Evolutionary conservation across 2,113 vertebrate species (phyloP), one percentile per base, ranked within the genome.

Genomic region (Myanophis thanlyinensis): DNA sequence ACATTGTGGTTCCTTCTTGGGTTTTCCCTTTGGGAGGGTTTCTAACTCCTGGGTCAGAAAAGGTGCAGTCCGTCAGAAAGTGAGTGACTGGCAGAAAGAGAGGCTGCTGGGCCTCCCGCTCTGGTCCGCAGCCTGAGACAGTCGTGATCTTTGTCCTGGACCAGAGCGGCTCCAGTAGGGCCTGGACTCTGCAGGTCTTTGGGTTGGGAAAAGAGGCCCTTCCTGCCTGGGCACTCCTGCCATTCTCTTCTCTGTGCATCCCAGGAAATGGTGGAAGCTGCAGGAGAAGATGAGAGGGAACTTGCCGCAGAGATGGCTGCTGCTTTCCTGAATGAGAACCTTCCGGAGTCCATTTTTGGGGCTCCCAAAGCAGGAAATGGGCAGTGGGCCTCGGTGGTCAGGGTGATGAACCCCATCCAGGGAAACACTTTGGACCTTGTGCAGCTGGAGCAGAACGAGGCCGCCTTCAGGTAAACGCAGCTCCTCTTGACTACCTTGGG

Each of bases 261-360:
- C 0, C 85, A 99, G 99, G 99, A 99, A 98, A 99, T 99, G 99
- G 99, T 99, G 89, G 99, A 99, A 97, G 99, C 99, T 20, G 99
- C 99, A 0, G 99, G 99, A 1, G 99, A 99, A 93, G 99, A 99
- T 87, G 99, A 99, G 92, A 96, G 99, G 88, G 99, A 99, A 89
- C 96, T 99, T 87, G 99, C 99, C 11, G 99, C 99, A 3, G 99
- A 99, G 97, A 99, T 99, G 99, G 99, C 99, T 0, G 99, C 99
- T 1, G 99, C 99, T 0, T 99, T 99, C 95, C 98, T 99, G 62
- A 99, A 99, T 0, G 99, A 99, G 96, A 99, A 99, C 92, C 98
- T 99, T 30, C 98, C 99, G 0, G 99, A 99, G 94, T 98, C 99
- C 53, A 99, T 99, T 94, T 99, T 99, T 10, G 99, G 99, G 18